Base-by-base conservation (phyloP, 2,113 vertebrate species). In the Cyanoderma ruficeps region DNA sequence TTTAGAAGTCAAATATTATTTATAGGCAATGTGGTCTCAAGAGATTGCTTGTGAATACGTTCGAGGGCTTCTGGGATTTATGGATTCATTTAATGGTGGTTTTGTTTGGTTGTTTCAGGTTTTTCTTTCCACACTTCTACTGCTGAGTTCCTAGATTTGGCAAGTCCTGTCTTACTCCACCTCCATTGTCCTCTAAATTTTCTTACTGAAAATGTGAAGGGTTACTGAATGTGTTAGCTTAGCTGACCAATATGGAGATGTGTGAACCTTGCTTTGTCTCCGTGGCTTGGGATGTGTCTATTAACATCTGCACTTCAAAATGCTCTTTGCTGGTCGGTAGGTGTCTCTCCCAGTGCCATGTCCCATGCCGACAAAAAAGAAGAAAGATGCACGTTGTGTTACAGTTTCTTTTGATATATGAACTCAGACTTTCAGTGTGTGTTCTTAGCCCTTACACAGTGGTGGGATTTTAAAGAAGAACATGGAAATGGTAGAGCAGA, bases 401-500 rank as follows among this genome's bases (percentile, higher is more conserved):
- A 93, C 47, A 69, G 44, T 52, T 90, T 87, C 89, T 94, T 92
- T 93, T 83, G 91, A 63, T 85, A 70, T 7, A 24, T 64, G 71
- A 95, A 63, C 53, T 93, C 80, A 79, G 37, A 90, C 49, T 59
- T 68, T 77, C 68, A 94, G 74, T 87, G 94, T 87, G 55, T 70
- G 44, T 8, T 93, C 97, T 94, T 42, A 15, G 33, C 37, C 46
- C 87, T 88, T 59, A 12, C 23, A 13, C 46, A 85, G 7, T 76
- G 67, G 67, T 28, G 56, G 52, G 68, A 18, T 97, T 97, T 97
- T 95, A 64, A 91, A 92, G 83, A 95, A 87, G 94, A 93, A 64
- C 9, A 28, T 91, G 82, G 64, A 89, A 90, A 85, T 79, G 77
- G 27, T 65, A 90, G 69, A 79, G 76, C 83, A 97, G 90, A 94